phyloP scores from a whole-genome alignment of 2,888 invertebrate genomes.

The Cerceris ruficornis region DNA sequence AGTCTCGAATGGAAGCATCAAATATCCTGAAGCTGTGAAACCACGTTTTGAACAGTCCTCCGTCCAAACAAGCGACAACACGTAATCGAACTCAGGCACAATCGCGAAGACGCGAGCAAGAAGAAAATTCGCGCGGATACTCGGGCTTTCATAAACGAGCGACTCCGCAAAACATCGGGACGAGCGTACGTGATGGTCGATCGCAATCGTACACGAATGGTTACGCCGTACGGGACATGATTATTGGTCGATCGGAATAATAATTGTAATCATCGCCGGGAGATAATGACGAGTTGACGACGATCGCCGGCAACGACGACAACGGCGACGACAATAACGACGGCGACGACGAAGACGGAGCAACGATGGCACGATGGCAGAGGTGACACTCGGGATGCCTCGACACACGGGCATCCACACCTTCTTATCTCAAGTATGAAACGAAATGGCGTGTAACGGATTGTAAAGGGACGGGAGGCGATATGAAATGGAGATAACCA shows the following conservation, averaged over 20 bases:
- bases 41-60: background rate
- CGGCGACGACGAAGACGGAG: slow-evolving; percentile 5
- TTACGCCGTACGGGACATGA: slow-evolving; percentile 76
- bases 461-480: slow-evolving; percentile 22
- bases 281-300: slow-evolving; percentile 69
- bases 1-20: too few species aligned
- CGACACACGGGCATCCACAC: slow-evolving; percentile 56
- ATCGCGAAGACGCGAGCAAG: background rate
- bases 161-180: slow-evolving; percentile 56
- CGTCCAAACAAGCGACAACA: background rate
- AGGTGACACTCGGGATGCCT: slow-evolving; percentile 67
- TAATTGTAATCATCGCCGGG: slow-evolving; percentile 76
- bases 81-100: background rate
- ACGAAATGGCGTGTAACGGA: slow-evolving; percentile 45
- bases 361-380: slow-evolving; percentile 48
- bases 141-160: slow-evolving; percentile 28
- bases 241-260: slow-evolving; percentile 77
- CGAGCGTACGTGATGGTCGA: slow-evolving; percentile 74
- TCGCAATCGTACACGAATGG: slow-evolving; percentile 65
- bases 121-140: slow-evolving; percentile 7
- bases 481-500: slow-evolving; percentile 39
- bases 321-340: slow-evolving; percentile 11
- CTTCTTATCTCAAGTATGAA: slow-evolving; percentile 19
- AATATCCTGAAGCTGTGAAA: too few species aligned
- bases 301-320: slow-evolving; percentile 30